Evolutionary conservation across 2,888 invertebrate species (phyloP).

Genomic region (Empis livida): DNA sequence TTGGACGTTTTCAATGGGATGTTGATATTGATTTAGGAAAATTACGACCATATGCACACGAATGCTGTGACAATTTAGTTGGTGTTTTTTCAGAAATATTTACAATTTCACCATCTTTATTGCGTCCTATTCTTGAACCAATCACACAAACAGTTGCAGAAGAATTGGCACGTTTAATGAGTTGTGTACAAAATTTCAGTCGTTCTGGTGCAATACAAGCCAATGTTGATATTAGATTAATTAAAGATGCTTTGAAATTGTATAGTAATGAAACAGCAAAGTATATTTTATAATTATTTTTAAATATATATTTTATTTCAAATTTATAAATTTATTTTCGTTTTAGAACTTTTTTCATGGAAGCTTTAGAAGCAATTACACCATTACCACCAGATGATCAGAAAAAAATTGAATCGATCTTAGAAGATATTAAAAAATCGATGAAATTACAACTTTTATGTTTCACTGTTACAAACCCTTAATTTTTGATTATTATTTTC

Average conservation of each 20-base stretch:
- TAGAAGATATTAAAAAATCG: constrained; percentile 46
- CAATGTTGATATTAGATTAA: constrained; percentile 56
- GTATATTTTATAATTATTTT: constrained; percentile 32
- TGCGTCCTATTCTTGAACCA: constrained; percentile 56
- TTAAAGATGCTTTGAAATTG: constrained; percentile 49
- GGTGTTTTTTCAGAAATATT: constrained; percentile 38
- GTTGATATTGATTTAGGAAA: constrained; percentile 61
- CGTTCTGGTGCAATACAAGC: constrained; percentile 64
- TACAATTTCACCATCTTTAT: constrained; percentile 58
- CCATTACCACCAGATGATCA: constrained; percentile 49
- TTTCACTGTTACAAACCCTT: constrained; percentile 36
- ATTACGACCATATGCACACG: constrained; percentile 77
- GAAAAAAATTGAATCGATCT: constrained; percentile 46
- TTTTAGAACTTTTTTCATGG: constrained; percentile 61
- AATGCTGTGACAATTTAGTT: constrained; percentile 69
- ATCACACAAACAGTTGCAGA: constrained; percentile 88
- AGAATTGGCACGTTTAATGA: constrained; percentile 78
- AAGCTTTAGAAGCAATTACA: constrained; percentile 65
- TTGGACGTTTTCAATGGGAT: constrained; percentile 78
- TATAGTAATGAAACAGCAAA: constrained; percentile 54
- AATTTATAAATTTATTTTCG: constrained; percentile 2
- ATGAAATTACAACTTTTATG: constrained; percentile 59
- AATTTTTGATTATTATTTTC: too few relatives aligned
- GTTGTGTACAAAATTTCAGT: constrained; percentile 58
- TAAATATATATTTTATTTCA: not conserved